Percentiles rank a stretch among this genome's conserved stretches.
These are phyloP conservation scores for Hypanus sabinus DNA, from an alignment of 2,113 vertebrate genomes.

Conservation along the genomic window DNA sequence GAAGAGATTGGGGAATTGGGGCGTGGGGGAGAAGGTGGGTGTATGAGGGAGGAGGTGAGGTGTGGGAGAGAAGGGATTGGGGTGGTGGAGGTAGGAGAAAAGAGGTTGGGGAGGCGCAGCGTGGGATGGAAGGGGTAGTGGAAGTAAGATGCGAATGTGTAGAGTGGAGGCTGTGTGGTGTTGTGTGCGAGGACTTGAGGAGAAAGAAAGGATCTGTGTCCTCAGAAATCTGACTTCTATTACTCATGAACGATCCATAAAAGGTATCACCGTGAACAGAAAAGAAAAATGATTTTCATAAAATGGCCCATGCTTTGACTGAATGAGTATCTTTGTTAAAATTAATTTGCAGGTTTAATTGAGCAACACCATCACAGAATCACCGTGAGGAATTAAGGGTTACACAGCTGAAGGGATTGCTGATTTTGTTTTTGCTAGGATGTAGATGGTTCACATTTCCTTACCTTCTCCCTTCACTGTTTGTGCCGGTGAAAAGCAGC, in stretches of 20 bases:
- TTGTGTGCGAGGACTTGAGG: too few species aligned
- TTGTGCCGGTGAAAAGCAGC: not conserved
- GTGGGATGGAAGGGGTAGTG: not conserved
- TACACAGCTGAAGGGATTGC: not conserved
- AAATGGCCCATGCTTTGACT: not conserved
- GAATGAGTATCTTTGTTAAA: not conserved
- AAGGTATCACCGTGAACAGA: not conserved
- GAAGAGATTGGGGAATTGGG: not conserved
- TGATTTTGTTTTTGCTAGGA: not conserved
- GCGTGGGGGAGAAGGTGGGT: not conserved
- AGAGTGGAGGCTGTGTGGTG: too few species aligned
- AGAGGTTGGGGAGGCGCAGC: too few species aligned
- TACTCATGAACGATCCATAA: not conserved
- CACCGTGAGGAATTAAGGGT: not conserved
- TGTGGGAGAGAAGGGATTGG: not conserved
- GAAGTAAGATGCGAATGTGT: too few species aligned
- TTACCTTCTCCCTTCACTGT: not conserved
- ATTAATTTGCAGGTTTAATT: not conserved
- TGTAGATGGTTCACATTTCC: not conserved
- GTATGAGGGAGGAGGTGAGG: not conserved
- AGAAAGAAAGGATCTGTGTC: too few species aligned
- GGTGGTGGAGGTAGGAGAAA: not conserved
- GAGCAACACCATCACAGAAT: not conserved
- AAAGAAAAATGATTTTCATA: not conserved
- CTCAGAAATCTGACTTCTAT: not conserved